Evolutionary conservation across 2,797 vertebrate species (phyloP).

Genomic region (Lateolabrax maculatus): DNA sequence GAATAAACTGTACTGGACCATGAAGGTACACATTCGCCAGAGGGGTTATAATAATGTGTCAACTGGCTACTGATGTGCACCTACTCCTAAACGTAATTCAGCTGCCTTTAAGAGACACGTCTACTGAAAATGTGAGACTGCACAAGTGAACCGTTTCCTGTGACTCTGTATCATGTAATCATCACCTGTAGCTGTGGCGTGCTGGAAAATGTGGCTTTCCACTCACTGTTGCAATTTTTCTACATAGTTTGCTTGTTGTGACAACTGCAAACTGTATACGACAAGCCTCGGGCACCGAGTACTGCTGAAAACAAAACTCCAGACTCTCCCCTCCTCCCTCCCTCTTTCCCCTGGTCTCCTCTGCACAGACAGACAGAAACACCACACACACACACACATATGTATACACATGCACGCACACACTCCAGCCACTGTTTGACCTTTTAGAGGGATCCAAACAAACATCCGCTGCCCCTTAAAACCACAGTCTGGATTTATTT

Average conservation of each 20-base stretch:
- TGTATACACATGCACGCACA: slow-evolving; percentile 15
- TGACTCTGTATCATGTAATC: slow-evolving; percentile 42
- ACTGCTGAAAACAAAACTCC: slow-evolving; percentile 58
- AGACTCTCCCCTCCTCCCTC: slow-evolving; percentile 37
- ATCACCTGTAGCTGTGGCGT: slow-evolving; percentile 47
- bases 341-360: slow-evolving; percentile 20
- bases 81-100: slow-evolving; percentile 2
- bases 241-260: slow-evolving; percentile 70
- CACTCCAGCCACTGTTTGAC: slow-evolving; percentile 69
- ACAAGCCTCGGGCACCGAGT: slow-evolving; percentile 54
- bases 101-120: slow-evolving; percentile 28
- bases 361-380: slow-evolving; percentile 49
- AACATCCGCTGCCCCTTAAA: slow-evolving; percentile 58
- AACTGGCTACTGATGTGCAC: slow-evolving; percentile 36
- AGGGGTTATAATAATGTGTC: slow-evolving; percentile 57
- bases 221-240: slow-evolving; percentile 40
- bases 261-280: slow-evolving; percentile 67
- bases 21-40: slow-evolving; percentile 68
- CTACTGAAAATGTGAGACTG: background rate
- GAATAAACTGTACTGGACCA: slow-evolving; percentile 78
- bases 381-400: slow-evolving; percentile 21
- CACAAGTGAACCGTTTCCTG: slow-evolving; percentile 22
- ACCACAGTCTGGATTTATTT: slow-evolving; percentile 54
- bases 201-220: slow-evolving; percentile 31
- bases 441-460: slow-evolving; percentile 68